Percentiles rank a stretch among this genome's conserved stretches.
Evolutionary conservation across 2,797 vertebrate genomes (phyloP).

Genomic region (Urosaurus nigricauda): DNA sequence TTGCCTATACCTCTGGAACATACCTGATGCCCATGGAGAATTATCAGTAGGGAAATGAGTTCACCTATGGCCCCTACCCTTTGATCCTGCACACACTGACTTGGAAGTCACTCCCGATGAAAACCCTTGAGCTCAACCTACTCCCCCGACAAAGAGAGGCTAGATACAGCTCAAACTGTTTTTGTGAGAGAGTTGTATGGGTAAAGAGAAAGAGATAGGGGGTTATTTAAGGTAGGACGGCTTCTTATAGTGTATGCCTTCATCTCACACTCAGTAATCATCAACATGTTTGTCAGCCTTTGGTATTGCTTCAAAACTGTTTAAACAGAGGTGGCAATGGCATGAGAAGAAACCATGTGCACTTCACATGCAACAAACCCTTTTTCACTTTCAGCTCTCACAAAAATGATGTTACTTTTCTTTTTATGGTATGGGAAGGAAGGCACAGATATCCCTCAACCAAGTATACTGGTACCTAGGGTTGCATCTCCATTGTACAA

Average conservation of each 20-base stretch:
- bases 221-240: background rate
- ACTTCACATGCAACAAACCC: background rate
- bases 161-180: background rate
- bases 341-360: background rate
- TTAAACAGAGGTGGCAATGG: background rate
- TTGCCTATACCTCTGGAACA: background rate
- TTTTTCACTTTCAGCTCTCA: background rate
- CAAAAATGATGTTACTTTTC: background rate
- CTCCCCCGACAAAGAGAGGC: background rate
- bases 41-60: constrained; percentile 18
- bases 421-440: background rate
- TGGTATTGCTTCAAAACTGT: background rate
- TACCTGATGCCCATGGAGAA: constrained; percentile 10
- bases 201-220: background rate
- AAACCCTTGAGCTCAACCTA: background rate
- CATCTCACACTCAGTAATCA: background rate
- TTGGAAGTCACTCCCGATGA: background rate
- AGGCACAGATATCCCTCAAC: background rate
- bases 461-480: background rate
- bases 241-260: background rate
- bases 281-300: background rate
- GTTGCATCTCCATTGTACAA: no score
- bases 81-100: constrained; percentile 10
- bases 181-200: background rate
- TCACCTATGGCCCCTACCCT: background rate